phyloP scores from a whole-genome alignment of 2,113 vertebrate genomes.

The Oxygymnocypris stewartii region DNA sequence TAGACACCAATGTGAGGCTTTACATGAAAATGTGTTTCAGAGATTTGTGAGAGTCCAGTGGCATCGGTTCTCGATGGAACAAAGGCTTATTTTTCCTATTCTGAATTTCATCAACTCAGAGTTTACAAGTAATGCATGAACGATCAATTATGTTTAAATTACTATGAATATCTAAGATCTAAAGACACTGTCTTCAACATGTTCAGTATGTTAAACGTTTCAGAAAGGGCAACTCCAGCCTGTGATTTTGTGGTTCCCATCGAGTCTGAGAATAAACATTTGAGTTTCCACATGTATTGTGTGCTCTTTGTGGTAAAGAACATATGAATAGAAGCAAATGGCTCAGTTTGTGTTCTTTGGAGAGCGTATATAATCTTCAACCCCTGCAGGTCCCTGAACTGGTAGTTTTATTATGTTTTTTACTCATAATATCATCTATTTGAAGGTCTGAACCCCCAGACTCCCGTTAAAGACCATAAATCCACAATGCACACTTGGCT shows the following conservation, averaged over 20 bases:
- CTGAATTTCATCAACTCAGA: neutral
- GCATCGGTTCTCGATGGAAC: neutral
- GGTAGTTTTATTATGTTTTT: conserved; percentile 53
- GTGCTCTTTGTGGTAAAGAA: conserved; percentile 22
- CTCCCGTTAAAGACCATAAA: conserved; percentile 53
- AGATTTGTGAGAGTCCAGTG: neutral
- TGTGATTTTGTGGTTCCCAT: neutral
- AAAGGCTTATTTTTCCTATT: conserved; percentile 3
- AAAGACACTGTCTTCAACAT: neutral
- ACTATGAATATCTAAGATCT: neutral
- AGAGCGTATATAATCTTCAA: conserved; percentile 22
- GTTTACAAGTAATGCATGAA: neutral
- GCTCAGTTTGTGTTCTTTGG: conserved; percentile 28
- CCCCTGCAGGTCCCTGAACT: conserved; percentile 8
- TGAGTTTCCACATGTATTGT: conserved; percentile 17
- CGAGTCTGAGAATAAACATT: neutral
- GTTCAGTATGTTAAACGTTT: conserved; percentile 2
- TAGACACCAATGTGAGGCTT: conserved; percentile 22
- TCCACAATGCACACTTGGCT: conserved; percentile 48
- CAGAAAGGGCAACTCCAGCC: neutral
- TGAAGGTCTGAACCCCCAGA: conserved; percentile 52
- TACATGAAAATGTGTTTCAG: conserved; percentile 35
- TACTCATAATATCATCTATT: conserved; percentile 57
- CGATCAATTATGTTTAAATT: neutral
- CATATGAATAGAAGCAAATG: conserved; percentile 34